These are phyloP conservation scores for Cataglyphis albicans DNA, from an alignment of 2,888 invertebrate species.

Conservation along the genomic window DNA sequence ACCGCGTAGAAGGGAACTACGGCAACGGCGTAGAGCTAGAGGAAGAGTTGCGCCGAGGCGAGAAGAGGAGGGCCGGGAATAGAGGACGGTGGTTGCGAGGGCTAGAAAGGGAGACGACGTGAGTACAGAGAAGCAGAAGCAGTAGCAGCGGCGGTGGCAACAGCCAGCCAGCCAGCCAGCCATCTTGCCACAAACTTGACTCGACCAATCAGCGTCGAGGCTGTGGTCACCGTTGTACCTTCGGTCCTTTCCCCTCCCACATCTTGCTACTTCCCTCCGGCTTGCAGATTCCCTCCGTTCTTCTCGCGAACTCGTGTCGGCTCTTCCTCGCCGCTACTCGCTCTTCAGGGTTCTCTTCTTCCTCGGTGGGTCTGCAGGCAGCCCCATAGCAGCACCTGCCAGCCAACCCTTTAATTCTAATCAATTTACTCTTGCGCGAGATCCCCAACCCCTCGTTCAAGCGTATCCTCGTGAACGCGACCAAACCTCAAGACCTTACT, in stretches of 20 bases:
- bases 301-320: constrained; percentile 35
- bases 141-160: constrained; percentile 58
- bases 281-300: constrained; percentile 51
- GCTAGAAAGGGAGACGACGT: constrained; percentile 63
- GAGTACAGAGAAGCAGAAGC: constrained; percentile 56
- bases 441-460: constrained; percentile 68
- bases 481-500: constrained; percentile 66
- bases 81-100: constrained; percentile 54
- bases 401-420: constrained; percentile 83
- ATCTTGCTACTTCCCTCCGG: constrained; percentile 64
- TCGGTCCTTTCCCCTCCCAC: constrained; percentile 70
- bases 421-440: constrained; percentile 84
- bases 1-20: constrained; percentile 79
- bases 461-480: constrained; percentile 73
- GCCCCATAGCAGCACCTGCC: constrained; percentile 71
- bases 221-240: constrained; percentile 85
- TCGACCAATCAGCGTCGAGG: constrained; percentile 86
- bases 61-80: constrained; percentile 53
- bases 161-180: constrained; percentile 81
- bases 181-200: constrained; percentile 86
- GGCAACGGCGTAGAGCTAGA: constrained; percentile 61
- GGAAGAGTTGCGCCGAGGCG: constrained; percentile 59
- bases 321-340: constrained; percentile 59
- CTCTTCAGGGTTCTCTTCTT: constrained; percentile 60
- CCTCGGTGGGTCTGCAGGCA: constrained; percentile 68